These are phyloP conservation scores for Trachemys scripta DNA, from an alignment of 2,113 vertebrate species.

Conservation along the genomic window DNA sequence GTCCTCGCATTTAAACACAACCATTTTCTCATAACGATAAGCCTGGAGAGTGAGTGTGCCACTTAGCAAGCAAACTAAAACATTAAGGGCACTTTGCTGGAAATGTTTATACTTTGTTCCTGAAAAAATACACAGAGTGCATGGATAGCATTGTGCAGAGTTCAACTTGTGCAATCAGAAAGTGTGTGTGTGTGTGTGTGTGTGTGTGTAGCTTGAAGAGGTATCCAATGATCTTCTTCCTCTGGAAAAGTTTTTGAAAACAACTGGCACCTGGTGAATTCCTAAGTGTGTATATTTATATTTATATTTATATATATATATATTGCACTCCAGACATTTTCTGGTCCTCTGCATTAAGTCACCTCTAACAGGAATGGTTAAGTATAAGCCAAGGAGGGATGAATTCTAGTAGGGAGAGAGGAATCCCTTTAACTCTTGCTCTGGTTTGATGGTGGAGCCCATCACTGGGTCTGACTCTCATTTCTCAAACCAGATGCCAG, in stretches of 20 bases:
- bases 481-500: background rate
- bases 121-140: slow-evolving; percentile 9
- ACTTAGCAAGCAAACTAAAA: background rate
- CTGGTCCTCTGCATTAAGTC: fast-evolving
- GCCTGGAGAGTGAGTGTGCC: background rate
- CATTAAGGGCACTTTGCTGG: slow-evolving; percentile 23
- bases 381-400: background rate
- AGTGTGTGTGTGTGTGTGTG: background rate
- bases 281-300: fast-evolving
- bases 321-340: background rate
- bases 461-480: background rate
- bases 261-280: background rate
- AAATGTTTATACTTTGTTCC: slow-evolving; percentile 21
- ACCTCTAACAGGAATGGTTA: background rate
- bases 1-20: background rate
- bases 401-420: background rate
- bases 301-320: too few relatives aligned
- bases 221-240: background rate
- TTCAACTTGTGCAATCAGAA: slow-evolving; percentile 42
- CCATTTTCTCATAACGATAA: background rate
- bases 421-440: background rate
- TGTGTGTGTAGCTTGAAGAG: background rate
- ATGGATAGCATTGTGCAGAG: background rate
- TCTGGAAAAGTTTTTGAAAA: background rate
- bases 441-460: background rate